Percentiles rank a stretch among this genome's conserved stretches.
Evolutionary conservation across 1,140 invertebrate genomes (phyloP).

Genomic region (Probaryconus sp.): DNA sequence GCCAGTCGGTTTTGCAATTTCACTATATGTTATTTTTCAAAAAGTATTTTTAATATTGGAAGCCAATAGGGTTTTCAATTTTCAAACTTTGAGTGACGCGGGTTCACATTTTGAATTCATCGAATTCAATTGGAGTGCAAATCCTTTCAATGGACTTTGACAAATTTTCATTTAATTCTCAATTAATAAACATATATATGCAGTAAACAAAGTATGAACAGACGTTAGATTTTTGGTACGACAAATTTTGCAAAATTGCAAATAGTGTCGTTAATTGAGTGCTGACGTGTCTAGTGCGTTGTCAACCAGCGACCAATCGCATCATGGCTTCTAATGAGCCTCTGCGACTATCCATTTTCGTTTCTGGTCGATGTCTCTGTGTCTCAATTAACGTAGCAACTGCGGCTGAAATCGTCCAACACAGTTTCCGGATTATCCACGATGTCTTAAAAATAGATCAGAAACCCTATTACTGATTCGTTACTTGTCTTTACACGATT

Average conservation of each 20-base stretch:
- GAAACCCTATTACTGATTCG: not conserved
- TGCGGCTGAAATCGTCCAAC: not conserved
- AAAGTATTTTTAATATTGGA: too few relatives aligned
- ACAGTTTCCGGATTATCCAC: conserved; percentile 1
- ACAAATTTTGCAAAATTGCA: conserved; percentile 3
- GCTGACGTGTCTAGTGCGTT: not conserved
- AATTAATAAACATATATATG: too few relatives aligned
- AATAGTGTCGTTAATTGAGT: conserved; percentile 11
- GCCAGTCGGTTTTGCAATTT: too few relatives aligned
- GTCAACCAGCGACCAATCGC: conserved; percentile 10
- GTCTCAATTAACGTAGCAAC: conserved; percentile 59
- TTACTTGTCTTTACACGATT: not conserved
- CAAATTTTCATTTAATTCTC: too few relatives aligned
- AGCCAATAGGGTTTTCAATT: too few relatives aligned
- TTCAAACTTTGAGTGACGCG: too few relatives aligned
- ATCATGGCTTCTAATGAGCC: conserved; percentile 9
- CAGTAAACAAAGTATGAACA: too few relatives aligned
- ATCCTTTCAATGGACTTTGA: too few relatives aligned
- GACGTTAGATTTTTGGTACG: too few relatives aligned
- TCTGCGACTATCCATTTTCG: conserved; percentile 43
- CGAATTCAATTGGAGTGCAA: too few relatives aligned
- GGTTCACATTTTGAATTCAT: too few relatives aligned
- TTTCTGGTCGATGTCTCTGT: conserved; percentile 61
- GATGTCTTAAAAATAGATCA: conserved; percentile 6
- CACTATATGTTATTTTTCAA: too few relatives aligned